These are phyloP conservation scores for Macaca mulatta DNA, from an alignment of 2,113 vertebrate genomes.

Conservation along the genomic window DNA sequence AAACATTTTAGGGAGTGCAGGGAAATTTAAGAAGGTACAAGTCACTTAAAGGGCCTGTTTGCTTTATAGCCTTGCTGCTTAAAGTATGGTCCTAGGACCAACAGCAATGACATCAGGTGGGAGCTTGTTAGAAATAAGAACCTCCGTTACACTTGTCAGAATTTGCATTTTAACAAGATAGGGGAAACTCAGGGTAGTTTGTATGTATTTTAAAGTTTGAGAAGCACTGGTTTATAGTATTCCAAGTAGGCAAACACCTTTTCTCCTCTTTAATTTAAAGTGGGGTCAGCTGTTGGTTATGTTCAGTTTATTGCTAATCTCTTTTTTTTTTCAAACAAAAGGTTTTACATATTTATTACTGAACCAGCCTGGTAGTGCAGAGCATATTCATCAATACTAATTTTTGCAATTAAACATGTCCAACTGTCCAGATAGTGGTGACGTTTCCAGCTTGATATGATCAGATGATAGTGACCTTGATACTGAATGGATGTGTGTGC, in stretches of 20 bases:
- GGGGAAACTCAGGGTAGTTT: background rate
- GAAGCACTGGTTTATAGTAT: background rate
- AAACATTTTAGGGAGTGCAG: background rate
- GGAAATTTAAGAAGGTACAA: background rate
- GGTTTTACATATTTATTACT: too few species aligned
- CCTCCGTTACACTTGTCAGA: background rate
- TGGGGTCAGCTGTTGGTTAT: background rate
- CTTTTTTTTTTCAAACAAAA: too few species aligned
- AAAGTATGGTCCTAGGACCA: background rate
- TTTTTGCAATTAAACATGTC: too few species aligned
- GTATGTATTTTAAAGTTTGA: background rate
- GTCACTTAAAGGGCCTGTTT: background rate
- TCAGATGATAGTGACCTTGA: too few species aligned
- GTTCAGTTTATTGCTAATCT: background rate
- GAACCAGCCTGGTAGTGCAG: too few species aligned
- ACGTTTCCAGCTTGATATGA: too few species aligned
- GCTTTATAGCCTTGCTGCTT: background rate
- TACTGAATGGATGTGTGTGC: too few species aligned
- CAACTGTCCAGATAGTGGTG: too few species aligned
- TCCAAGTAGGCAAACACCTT: background rate
- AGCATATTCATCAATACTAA: too few species aligned
- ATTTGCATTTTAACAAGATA: background rate
- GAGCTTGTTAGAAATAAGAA: background rate
- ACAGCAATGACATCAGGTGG: background rate
- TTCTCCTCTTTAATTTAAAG: background rate